phyloP scores from a whole-genome alignment of 2,113 vertebrate genomes.

The Rhynchopsitta pachyrhyncha region DNA sequence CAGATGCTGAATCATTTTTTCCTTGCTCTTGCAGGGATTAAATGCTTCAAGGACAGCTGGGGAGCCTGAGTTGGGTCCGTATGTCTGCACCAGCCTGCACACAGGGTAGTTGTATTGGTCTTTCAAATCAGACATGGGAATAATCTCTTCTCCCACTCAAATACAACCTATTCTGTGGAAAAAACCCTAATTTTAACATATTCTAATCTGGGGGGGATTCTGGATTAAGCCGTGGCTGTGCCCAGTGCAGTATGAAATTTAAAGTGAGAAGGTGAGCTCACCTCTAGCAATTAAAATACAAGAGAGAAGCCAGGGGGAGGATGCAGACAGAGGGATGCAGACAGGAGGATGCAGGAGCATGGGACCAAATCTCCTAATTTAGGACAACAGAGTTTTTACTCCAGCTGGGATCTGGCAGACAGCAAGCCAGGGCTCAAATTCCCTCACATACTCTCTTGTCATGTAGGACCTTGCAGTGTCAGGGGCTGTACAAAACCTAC shows the following conservation, averaged over 20 bases:
- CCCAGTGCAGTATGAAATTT: background rate
- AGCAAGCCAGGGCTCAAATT: background rate
- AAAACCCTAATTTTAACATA: rapidly evolving
- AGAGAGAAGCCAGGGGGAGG: background rate
- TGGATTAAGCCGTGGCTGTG: background rate
- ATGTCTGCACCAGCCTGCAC: background rate
- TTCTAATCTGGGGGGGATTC: background rate
- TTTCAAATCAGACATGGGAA: background rate
- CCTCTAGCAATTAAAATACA: background rate
- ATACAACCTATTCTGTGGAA: background rate
- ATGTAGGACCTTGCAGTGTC: background rate
- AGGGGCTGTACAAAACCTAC: background rate
- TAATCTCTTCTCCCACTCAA: background rate
- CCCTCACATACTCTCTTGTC: background rate
- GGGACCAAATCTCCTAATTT: background rate
- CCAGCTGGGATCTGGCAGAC: background rate
- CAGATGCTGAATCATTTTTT: background rate
- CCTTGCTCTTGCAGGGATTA: rapidly evolving
- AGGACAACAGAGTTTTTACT: background rate
- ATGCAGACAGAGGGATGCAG: background rate
- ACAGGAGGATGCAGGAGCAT: background rate
- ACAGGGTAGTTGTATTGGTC: rapidly evolving
- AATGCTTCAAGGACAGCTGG: background rate
- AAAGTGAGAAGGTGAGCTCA: background rate
- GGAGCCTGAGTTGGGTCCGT: background rate